Evolutionary conservation across 2,888 invertebrate genomes (phyloP), one percentile per base, ranked within the genome.

Genomic region (Acanthopleura granulata): DNA sequence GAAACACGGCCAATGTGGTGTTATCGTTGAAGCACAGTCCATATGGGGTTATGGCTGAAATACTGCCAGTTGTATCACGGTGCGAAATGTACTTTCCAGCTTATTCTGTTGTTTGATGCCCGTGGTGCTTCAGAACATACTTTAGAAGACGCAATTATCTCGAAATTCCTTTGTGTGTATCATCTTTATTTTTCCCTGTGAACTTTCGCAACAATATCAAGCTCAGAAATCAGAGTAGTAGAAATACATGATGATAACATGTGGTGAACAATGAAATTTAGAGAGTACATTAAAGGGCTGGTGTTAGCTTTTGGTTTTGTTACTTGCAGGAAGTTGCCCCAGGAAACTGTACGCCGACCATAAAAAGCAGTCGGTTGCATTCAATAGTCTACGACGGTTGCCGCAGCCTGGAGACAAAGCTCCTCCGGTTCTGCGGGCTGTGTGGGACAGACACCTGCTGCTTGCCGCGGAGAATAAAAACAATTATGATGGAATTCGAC

Each of bases 401-500:
- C 22, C 18, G 22, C 6, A 57, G 57, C 57, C 6, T 57, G n/a
- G 57, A 57, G 12, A 57, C 18, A 57, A 18, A 22, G 57, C 57
- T 9, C 12, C 12, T 57, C 57, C 57, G 57, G 57, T 57, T 57
- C 22, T 57, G 57, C 57, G 57, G n/a, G 4, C 18, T 22, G 4
- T 57, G 57, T 22, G 18, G 4, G 12, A 12, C 1, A 57, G 12
- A 57, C 22, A 18, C 18, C 22, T 57, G 57, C 22, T 57, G 57
- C 12, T 22, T 57, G 18, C 57, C 57, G 1, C 18, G 22, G 57
- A 57, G 12, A 57, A n/a, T 57, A n/a, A 57, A 57, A 57, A 57
- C 57, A 57, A 22, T 57, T 57, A n/a, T 57, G 57, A 57, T 57
- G 57, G 57, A 57, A 57, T 57, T 57, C 22, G 57, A 57, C 18